Base-by-base conservation (phyloP, 2,888 invertebrate genomes). In the Eustalomyia histrio region DNA sequence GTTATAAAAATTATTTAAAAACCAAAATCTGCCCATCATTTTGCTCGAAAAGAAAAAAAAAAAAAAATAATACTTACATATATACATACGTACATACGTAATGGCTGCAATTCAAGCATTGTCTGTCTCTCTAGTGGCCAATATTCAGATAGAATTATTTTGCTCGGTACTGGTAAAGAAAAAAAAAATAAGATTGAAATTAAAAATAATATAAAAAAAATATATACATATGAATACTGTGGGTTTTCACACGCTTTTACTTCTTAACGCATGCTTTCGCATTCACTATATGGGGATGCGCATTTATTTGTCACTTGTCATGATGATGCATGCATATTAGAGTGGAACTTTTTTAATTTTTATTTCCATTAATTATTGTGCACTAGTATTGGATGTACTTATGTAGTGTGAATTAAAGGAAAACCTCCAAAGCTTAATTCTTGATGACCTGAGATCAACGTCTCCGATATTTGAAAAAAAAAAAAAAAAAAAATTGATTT, bases 241-340 rank as follows among this genome's bases (percentile, higher is more conserved):
- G 55, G 65, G 29, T 68, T 76, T 73, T 58, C 53, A 43, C 61
- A 47, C 43, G 14, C 39, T 57, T 72, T 72, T 21, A 33, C 53
- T 65, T 75, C 39, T 63, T 29, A 39, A 67, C 60, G 50, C 24
- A 33, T 69, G 83, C 21, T 33, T 60, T 24, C 10, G n/a, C 3
- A 58, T 52, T 17, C 35, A 29, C 35, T 39, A 33, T 52, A 52
- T 57, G 35, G 78, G 84, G 83, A 80, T 82, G 82, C 85, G 83
- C 85, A 84, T 87, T 87, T 85, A 87, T 86, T 87, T 88, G 85
- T 87, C 87, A 84, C 86, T 86, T 86, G 85, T 86, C 87, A 84
- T 78, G 84, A 83, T 82, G 63, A 71, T 57, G 53, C 39, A 39
- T 12, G 14, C 39, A 39, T 7, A 35, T 35, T 21, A 21, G 21